Evolutionary conservation across 1,140 invertebrate species (phyloP).

Genomic region (Sycophaga agraensis): DNA sequence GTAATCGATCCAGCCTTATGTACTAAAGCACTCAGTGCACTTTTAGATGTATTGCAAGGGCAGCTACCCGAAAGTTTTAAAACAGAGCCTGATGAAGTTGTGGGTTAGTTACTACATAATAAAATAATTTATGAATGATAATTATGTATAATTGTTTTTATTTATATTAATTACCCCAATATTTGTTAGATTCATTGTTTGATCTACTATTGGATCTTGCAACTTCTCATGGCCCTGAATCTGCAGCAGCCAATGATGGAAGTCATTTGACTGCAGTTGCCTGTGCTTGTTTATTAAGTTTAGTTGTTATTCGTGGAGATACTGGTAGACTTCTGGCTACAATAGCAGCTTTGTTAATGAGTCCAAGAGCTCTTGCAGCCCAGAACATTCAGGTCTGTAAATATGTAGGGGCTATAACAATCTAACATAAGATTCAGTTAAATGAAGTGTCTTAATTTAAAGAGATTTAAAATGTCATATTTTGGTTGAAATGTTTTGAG

Average conservation of each 20-base stretch:
- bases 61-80: constrained; percentile 82
- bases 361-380: constrained; percentile 70
- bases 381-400: constrained; percentile 75
- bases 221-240: constrained; percentile 65
- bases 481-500: neutral
- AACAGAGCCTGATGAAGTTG: constrained; percentile 70
- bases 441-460: neutral
- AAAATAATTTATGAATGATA: neutral
- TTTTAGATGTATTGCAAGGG: constrained; percentile 89
- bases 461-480: neutral
- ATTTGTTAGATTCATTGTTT: constrained; percentile 70
- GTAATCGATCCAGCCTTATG: constrained; percentile 80
- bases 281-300: constrained; percentile 84
- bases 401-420: no score
- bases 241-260: constrained; percentile 61
- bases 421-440: no score
- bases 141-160: neutral
- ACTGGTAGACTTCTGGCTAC: constrained; percentile 89
- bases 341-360: constrained; percentile 86
- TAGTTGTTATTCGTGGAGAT: constrained; percentile 90
- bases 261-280: constrained; percentile 80
- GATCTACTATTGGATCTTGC: constrained; percentile 77
- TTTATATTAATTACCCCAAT: constrained; percentile 2
- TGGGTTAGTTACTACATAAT: constrained; percentile 59
- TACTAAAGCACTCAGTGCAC: constrained; percentile 80